Conservation (phyloP, 2,113 vertebrate genomes). For the Ceyx cyanopectus region DNA sequence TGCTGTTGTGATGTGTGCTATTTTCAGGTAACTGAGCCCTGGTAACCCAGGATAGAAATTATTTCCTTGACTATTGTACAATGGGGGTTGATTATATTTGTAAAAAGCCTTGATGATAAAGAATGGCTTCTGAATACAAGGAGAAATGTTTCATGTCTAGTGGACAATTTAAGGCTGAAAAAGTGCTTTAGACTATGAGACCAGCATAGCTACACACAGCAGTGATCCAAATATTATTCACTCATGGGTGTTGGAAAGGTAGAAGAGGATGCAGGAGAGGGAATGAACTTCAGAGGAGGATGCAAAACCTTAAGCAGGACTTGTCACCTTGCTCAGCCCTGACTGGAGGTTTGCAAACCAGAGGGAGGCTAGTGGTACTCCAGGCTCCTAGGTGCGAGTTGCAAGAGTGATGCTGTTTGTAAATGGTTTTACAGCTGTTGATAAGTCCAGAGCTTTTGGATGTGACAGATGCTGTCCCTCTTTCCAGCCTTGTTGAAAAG, state of each 20-base stretch:
- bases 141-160: neutral
- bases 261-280: neutral
- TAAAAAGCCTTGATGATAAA: neutral
- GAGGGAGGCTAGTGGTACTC: neutral
- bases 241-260: neutral
- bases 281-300: neutral
- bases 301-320: neutral
- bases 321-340: fast-evolving
- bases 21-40: neutral
- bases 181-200: neutral
- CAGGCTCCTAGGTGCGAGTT: neutral
- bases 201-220: neutral
- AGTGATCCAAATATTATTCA: neutral
- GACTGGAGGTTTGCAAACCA: fast-evolving
- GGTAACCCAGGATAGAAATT: neutral
- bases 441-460: neutral
- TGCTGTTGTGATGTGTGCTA: neutral
- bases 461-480: neutral
- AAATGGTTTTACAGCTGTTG: neutral
- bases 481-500: neutral
- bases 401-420: neutral
- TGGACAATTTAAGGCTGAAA: neutral
- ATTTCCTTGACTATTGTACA: neutral
- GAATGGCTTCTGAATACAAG: neutral
- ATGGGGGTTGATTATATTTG: neutral